Base-by-base conservation (phyloP, 1,140 invertebrate species). In the Lethocerus indicus region DNA sequence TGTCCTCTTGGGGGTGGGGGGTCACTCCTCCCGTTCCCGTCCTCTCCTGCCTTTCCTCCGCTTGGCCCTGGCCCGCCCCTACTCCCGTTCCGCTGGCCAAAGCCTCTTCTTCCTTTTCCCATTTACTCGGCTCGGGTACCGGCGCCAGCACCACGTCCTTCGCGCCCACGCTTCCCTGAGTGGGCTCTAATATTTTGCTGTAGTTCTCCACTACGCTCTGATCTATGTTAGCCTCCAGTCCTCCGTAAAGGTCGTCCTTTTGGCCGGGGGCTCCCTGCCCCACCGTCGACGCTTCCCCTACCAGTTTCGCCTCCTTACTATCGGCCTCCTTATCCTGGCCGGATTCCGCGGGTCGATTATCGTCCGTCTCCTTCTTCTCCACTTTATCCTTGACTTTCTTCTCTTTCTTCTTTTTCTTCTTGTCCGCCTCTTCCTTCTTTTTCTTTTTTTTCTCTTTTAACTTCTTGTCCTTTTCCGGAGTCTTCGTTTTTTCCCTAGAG, bases 81-180 rank as follows among this genome's bases (percentile, higher is more conserved):
- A n/a, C n/a, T n/a, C n/a, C n/a, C n/a, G n/a, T n/a, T n/a, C n/a
- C n/a, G n/a, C n/a, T n/a, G n/a, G n/a, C n/a, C 28, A 39, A 40
- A 57, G 16, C 40, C 3, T 78, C 77, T 14, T 87, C 83, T 46
- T 90, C 87, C 13, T 83, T 67, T 67, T 92, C 88, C 87, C 87
- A 91, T 63, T 90, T 91, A 9, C 86, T 90, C 37, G 80, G 64
- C 59, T 83, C 81, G 0, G 86, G 87, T 16, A 79, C 45, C 6
- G 71, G 70, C 12, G 75, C 75, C 7, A 76, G 52, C 41, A 76
- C 68, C 1, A 58, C 49, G 43, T 58, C 54, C 39, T 56, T 57
- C 12, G 45, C 44, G 24, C 50, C 48, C 20, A 4, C 60, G 57
- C 28, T 64, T 63, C 7, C 56, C 37, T 3, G 63, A 60, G 1